Percentiles rank a stretch among this genome's conserved stretches.
phyloP scores from a whole-genome alignment of 2,797 vertebrate species.

The Petrocephalus schoutedeni region DNA sequence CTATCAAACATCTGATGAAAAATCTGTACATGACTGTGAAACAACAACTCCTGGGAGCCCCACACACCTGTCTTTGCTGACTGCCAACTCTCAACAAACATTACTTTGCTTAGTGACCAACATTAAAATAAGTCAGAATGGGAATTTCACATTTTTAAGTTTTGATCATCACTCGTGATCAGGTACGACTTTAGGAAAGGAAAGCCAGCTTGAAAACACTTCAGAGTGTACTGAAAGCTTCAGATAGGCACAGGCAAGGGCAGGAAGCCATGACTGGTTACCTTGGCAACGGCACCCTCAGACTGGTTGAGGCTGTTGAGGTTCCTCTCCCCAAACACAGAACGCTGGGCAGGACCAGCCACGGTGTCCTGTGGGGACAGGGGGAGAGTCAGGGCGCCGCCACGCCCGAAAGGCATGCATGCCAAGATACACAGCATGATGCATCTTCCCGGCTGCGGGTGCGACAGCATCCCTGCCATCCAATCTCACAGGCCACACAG shows the following conservation, averaged over 20 bases:
- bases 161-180: background rate
- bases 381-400: background rate
- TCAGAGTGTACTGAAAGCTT: background rate
- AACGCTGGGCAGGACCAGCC: constrained; percentile 68
- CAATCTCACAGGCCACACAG: background rate
- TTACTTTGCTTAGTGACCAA: background rate
- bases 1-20: background rate
- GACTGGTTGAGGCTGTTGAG: constrained; percentile 74
- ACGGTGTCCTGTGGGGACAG: constrained; percentile 65
- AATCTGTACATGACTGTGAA: background rate
- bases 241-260: background rate
- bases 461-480: background rate
- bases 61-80: background rate
- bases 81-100: background rate
- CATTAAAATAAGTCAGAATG: background rate
- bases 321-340: constrained; percentile 92
- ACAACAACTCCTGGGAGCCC: background rate
- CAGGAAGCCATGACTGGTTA: constrained; percentile 38
- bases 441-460: background rate
- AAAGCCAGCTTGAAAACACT: background rate
- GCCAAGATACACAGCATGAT: background rate
- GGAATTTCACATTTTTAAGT: background rate
- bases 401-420: no score
- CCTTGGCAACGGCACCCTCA: constrained; percentile 64
- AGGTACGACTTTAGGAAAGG: background rate